phyloP scores from a whole-genome alignment of 2,888 invertebrate species.

The Nudaria mundana region DNA sequence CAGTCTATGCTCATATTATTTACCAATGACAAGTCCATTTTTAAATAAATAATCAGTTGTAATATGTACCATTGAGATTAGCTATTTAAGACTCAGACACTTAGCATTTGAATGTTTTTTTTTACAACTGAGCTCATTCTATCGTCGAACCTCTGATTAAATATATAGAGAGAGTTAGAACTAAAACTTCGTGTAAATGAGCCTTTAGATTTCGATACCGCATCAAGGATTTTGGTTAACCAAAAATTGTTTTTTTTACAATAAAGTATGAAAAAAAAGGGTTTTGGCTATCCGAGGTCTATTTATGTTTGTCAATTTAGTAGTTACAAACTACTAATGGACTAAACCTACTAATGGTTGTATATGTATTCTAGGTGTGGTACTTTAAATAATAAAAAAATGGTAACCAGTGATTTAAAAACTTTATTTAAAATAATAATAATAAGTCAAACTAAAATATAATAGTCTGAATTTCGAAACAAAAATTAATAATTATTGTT shows the following conservation, averaged over 20 bases:
- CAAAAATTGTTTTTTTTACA: neutral
- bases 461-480: too few species aligned
- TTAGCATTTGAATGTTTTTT: neutral
- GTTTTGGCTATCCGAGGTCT: slow-evolving; percentile 14
- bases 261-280: slow-evolving; percentile 21
- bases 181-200: neutral
- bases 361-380: neutral
- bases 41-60: neutral
- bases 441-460: too few species aligned
- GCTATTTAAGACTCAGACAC: neutral
- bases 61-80: slow-evolving; percentile 1
- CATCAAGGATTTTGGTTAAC: neutral
- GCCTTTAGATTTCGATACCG: neutral
- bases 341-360: neutral
- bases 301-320: neutral
- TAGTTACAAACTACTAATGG: slow-evolving; percentile 17
- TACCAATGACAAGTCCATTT: neutral
- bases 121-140: neutral
- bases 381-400: neutral
- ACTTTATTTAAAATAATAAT: too few species aligned
- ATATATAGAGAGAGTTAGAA: neutral
- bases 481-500: too few species aligned
- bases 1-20: slow-evolving; percentile 1
- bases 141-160: neutral
- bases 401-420: too few species aligned